Percentiles rank a stretch among this genome's conserved stretches.
Evolutionary conservation across 2,888 invertebrate genomes (phyloP).

Genomic region (Nephrotoma guestfalica): DNA sequence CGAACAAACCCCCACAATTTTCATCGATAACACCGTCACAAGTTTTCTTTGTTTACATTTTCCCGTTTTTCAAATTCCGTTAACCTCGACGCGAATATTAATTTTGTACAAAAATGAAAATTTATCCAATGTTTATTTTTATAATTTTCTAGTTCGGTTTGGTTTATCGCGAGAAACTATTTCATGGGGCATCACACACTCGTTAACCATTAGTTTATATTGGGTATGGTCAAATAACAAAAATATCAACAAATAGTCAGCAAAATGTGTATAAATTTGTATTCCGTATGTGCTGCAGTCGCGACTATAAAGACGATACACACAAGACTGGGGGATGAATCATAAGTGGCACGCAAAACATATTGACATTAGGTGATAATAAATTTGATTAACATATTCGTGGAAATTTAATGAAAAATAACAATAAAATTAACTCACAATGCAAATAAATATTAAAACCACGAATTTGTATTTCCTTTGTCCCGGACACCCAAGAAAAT

Average conservation of each 20-base stretch:
- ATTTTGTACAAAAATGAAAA: background rate
- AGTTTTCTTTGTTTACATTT: background rate
- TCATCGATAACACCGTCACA: background rate
- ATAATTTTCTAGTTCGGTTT: background rate
- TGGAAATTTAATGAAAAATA: background rate
- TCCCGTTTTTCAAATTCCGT: background rate
- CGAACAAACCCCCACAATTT: background rate
- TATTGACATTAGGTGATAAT: background rate
- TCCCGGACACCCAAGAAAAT: background rate
- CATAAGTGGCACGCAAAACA: background rate
- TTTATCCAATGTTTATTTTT: background rate
- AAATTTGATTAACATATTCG: background rate
- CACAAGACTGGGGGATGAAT: background rate
- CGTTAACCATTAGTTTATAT: background rate
- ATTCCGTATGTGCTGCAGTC: background rate
- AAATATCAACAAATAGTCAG: background rate
- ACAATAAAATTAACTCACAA: background rate
- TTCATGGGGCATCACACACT: background rate
- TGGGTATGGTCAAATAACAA: background rate
- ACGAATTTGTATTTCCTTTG: background rate
- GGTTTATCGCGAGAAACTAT: background rate
- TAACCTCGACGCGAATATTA: background rate
- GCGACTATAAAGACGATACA: background rate
- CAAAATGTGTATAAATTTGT: background rate
- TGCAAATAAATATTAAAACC: background rate